Evolutionary conservation across 2,888 invertebrate genomes (phyloP).

Genomic region (Chaetogeoica ovagalla): DNA sequence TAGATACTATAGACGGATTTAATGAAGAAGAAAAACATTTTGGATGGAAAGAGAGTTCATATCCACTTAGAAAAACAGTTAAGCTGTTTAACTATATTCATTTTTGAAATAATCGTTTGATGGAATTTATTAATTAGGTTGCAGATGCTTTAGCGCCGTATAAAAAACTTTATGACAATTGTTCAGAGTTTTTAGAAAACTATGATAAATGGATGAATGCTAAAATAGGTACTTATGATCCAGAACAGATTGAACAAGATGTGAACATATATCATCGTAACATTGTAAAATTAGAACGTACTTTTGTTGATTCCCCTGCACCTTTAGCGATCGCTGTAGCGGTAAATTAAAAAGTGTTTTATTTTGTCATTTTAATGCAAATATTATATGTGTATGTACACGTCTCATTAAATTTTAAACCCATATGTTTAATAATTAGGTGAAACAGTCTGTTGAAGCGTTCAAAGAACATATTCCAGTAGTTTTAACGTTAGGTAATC

Average conservation of each 20-base stretch:
- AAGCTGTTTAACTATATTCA: conserved; percentile 1
- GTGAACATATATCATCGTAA: conserved; percentile 73
- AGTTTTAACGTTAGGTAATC: conserved; percentile 91
- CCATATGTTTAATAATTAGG: conserved; percentile 58
- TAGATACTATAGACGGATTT: conserved; percentile 80
- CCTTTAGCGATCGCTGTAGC: conserved; percentile 73
- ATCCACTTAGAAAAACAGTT: conserved; percentile 69
- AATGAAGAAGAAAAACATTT: conserved; percentile 89
- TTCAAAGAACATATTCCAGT: conserved; percentile 88
- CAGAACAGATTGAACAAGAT: conserved; percentile 84
- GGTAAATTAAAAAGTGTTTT: conserved; percentile 59
- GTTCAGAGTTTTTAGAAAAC: conserved; percentile 81
- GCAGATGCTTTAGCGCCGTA: conserved; percentile 81
- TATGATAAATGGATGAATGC: conserved; percentile 83
- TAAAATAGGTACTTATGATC: conserved; percentile 80
- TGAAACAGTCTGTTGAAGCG: conserved; percentile 76
- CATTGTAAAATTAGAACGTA: conserved; percentile 85
- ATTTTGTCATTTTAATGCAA: conserved; percentile 17
- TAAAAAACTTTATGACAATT: conserved; percentile 85
- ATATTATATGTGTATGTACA: neutral
- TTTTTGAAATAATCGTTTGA: conserved; percentile 4
- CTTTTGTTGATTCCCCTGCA: conserved; percentile 75
- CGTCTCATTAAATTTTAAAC: neutral
- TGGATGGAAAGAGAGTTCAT: conserved; percentile 84
- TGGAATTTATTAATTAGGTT: conserved; percentile 57